Conservation (phyloP, 2,113 vertebrate genomes). For the Columba livia region DNA sequence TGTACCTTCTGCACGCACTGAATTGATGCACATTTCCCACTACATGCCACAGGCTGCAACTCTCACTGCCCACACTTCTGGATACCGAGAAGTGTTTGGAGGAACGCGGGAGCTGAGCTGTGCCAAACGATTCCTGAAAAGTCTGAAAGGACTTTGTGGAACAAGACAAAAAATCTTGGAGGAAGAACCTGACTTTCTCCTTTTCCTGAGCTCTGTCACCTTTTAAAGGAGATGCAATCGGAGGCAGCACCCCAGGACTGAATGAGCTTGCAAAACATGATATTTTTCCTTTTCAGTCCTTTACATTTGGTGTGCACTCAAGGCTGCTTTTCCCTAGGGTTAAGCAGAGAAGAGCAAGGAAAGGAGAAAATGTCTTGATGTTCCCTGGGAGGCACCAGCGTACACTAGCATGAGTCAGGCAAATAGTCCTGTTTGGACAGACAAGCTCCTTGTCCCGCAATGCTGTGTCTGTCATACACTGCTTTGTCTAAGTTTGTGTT, state of each 20-base stretch:
- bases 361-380: not conserved
- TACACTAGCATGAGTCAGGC: not conserved
- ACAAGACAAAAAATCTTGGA: not conserved
- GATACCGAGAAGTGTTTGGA: slow-evolving; percentile 24
- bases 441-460: not conserved
- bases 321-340: not conserved
- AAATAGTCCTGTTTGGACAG: not conserved
- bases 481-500: not conserved
- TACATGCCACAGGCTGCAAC: slow-evolving; percentile 4
- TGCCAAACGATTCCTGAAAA: slow-evolving; percentile 40
- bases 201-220: not conserved
- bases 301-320: not conserved
- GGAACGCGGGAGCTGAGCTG: slow-evolving; percentile 8
- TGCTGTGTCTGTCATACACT: not conserved
- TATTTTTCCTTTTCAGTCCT: not conserved
- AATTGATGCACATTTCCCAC: slow-evolving; percentile 20
- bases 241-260: not conserved
- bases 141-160: slow-evolving; percentile 35
- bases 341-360: not conserved
- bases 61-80: slow-evolving; percentile 37
- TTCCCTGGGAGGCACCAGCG: not conserved
- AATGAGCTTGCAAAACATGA: not conserved
- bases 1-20: not conserved
- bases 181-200: not conserved
- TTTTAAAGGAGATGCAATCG: not conserved